Conservation (phyloP, 2,797 vertebrate genomes). For the Pteropus rufus region DNA sequence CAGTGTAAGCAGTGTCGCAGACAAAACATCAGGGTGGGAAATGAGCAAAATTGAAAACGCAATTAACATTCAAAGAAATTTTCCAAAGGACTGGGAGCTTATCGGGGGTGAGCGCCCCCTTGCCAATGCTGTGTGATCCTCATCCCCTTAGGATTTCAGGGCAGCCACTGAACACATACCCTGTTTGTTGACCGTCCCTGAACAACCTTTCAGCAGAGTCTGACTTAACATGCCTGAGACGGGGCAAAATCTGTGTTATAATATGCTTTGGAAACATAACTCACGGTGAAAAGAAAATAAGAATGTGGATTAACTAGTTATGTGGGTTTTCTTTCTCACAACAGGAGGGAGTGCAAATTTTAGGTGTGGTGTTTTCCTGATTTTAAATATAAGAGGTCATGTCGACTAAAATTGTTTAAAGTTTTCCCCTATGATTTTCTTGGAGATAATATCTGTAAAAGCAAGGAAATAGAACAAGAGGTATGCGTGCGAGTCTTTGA, state of each 20-base stretch:
- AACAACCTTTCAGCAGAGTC: slow-evolving; percentile 42
- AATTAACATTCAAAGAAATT: slow-evolving; percentile 75
- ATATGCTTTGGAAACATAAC: neutral
- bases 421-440: neutral
- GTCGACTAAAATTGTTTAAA: neutral
- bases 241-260: neutral
- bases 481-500: neutral
- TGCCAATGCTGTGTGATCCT: slow-evolving; percentile 58
- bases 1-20: slow-evolving; percentile 77
- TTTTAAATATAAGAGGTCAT: neutral
- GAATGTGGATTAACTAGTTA: neutral
- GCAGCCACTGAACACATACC: slow-evolving; percentile 74
- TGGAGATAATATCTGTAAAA: neutral
- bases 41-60: slow-evolving; percentile 76
- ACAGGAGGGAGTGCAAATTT: neutral
- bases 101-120: slow-evolving; percentile 34
- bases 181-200: slow-evolving; percentile 61
- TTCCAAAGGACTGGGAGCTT: slow-evolving; percentile 66
- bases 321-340: slow-evolving; percentile 6
- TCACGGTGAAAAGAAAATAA: neutral
- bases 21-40: slow-evolving; percentile 77
- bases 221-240: neutral
- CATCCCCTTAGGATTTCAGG: slow-evolving; percentile 69
- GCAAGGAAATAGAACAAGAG: neutral
- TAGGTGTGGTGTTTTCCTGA: neutral